Conservation (phyloP, 1,140 invertebrate genomes). For the Cyclargus thomasi region DNA sequence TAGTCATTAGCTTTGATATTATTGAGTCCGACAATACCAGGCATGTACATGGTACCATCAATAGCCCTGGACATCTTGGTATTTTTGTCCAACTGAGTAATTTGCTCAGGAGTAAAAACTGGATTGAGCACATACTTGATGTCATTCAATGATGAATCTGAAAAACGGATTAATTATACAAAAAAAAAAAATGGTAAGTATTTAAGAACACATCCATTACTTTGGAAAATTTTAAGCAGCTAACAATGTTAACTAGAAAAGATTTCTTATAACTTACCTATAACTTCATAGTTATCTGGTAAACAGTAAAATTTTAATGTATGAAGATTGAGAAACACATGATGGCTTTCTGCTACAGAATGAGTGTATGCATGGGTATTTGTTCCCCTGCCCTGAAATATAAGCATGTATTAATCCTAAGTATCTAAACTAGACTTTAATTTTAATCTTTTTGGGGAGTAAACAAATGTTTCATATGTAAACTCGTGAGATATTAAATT, state of each 20-base stretch:
- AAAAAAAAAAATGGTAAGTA: no score
- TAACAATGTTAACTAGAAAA: no score
- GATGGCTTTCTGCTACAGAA: constrained; percentile 96
- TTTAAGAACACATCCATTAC: no score
- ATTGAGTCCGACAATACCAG: constrained; percentile 97
- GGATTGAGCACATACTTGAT: constrained; percentile 99
- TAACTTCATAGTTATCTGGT: constrained; percentile 99
- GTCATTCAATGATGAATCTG: constrained; percentile 98
- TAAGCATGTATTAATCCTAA: no score
- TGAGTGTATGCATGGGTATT: constrained; percentile 99
- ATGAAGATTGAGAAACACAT: constrained; percentile 98
- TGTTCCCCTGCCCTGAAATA: constrained; percentile 89
- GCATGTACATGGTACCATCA: constrained; percentile 96
- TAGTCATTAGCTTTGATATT: constrained; percentile 99
- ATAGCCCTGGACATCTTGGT: constrained; percentile 95
- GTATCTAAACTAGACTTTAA: no score
- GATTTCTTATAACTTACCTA: constrained; percentile 78
- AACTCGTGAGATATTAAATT: no score
- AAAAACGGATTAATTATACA: no score
- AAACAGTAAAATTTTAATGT: constrained; percentile 99
- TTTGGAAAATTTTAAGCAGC: not conserved
- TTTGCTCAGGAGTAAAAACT: constrained; percentile 91
- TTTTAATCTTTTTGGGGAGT: no score
- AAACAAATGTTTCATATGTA: no score
- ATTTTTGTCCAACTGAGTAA: constrained; percentile 86